A percentile compares a stretch with the other conserved stretches of the same genome.
Evolutionary conservation across 1,140 invertebrate genomes (phyloP).

Genomic region (Streblospio benedicti): DNA sequence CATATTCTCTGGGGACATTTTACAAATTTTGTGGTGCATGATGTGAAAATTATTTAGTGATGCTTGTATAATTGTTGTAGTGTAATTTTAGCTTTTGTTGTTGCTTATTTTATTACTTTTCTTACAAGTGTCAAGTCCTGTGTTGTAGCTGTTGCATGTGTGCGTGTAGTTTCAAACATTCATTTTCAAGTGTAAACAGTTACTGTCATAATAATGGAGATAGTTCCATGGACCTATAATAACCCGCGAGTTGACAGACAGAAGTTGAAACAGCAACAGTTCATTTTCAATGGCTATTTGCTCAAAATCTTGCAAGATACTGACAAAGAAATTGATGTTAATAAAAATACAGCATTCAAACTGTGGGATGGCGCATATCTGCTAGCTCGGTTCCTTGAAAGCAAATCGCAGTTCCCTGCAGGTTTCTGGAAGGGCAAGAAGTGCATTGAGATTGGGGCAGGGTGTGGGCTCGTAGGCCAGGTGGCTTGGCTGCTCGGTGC

Average conservation of each 20-base stretch:
- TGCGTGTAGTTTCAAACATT: too few relatives aligned
- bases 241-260: neutral
- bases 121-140: too few relatives aligned
- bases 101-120: too few relatives aligned
- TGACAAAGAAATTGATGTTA: neutral
- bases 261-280: neutral
- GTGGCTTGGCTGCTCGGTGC: constrained; percentile 10
- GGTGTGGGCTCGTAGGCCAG: constrained; percentile 9
- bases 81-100: too few relatives aligned
- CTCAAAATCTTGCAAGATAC: neutral
- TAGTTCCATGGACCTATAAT: constrained; percentile 12
- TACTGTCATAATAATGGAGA: too few relatives aligned
- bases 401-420: neutral
- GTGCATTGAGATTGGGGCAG: constrained; percentile 7
- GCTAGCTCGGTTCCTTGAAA: constrained; percentile 1
- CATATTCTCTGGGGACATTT: too few relatives aligned
- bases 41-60: too few relatives aligned
- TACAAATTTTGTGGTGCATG: too few relatives aligned
- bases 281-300: neutral
- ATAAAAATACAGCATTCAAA: constrained; percentile 7
- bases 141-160: too few relatives aligned
- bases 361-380: constrained; percentile 10
- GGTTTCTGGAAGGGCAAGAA: constrained; percentile 1
- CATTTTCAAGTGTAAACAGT: too few relatives aligned
- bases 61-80: too few relatives aligned